A percentile compares a stretch with the other conserved stretches of the same genome.
phyloP scores from a whole-genome alignment of 2,888 invertebrate species.

The Galerucella pusilla region DNA sequence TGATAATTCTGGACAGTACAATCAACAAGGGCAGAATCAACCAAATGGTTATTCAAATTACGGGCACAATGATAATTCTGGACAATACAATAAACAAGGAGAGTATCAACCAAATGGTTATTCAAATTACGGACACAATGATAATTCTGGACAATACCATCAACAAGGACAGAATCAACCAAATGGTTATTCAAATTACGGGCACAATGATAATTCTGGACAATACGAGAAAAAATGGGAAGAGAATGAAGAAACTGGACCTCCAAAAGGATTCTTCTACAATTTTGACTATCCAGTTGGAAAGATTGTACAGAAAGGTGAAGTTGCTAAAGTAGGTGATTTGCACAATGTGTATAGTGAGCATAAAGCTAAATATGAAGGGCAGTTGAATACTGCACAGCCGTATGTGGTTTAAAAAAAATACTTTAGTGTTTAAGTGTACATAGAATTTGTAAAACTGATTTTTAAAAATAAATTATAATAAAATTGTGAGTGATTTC shows the following conservation, averaged over 20 bases:
- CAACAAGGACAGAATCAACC: slow-evolving; percentile 26
- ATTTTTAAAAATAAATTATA: not conserved
- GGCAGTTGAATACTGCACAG: slow-evolving; percentile 50
- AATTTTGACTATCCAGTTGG: slow-evolving; percentile 76
- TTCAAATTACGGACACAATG: slow-evolving; percentile 28
- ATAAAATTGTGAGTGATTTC: not conserved
- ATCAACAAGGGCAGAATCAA: slow-evolving; percentile 23
- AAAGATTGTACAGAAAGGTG: slow-evolving; percentile 61
- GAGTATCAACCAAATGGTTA: slow-evolving; percentile 39
- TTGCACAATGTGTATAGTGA: slow-evolving; percentile 54
- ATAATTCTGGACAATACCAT: slow-evolving; percentile 24
- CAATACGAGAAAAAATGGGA: slow-evolving; percentile 44
- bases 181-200: slow-evolving; percentile 15
- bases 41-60: slow-evolving; percentile 35
- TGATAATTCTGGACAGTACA: slow-evolving; percentile 36
- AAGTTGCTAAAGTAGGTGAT: slow-evolving; percentile 52
- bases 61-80: slow-evolving; percentile 22
- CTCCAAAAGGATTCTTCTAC: slow-evolving; percentile 79
- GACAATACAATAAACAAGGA: slow-evolving; percentile 23
- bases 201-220: slow-evolving; percentile 26
- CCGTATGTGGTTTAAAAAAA: slow-evolving; percentile 27
- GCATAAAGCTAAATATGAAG: slow-evolving; percentile 59
- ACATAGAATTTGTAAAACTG: not conserved
- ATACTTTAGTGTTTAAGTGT: slow-evolving; percentile 9
- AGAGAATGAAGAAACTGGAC: slow-evolving; percentile 63